A percentile compares a stretch with the other conserved stretches of the same genome.
Conservation (phyloP, 2,888 invertebrate species). For the Netelia melanura region DNA sequence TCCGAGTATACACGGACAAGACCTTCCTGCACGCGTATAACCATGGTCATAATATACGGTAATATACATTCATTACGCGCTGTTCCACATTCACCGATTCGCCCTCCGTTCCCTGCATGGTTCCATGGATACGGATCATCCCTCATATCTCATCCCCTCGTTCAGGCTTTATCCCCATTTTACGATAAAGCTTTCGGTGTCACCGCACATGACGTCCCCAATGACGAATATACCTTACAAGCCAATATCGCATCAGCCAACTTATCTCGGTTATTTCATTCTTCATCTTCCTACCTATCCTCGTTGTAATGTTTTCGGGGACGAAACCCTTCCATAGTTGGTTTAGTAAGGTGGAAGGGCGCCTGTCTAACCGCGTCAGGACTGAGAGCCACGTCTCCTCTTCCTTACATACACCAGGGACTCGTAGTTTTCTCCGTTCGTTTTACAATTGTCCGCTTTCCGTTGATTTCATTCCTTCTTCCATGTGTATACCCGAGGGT, state of each 20-base stretch:
- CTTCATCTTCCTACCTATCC: not conserved
- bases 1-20: not conserved
- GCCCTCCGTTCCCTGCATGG: not conserved
- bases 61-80: constrained; percentile 36
- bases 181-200: constrained; percentile 10
- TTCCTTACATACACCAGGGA: too few relatives aligned
- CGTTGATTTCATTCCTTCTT: too few relatives aligned
- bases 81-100: constrained; percentile 22
- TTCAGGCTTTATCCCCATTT: constrained; percentile 12
- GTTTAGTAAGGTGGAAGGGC: too few relatives aligned
- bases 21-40: not conserved
- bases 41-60: constrained; percentile 1
- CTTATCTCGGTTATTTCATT: not conserved
- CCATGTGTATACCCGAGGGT: too few relatives aligned
- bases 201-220: not conserved
- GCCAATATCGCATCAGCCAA: not conserved
- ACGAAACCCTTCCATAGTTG: not conserved
- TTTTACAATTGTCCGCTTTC: too few relatives aligned
- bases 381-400: too few relatives aligned
- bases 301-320: not conserved
- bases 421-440: too few relatives aligned
- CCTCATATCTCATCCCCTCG: constrained; percentile 22
- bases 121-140: constrained; percentile 32
- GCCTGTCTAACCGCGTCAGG: too few relatives aligned
- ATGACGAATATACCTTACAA: not conserved